phyloP scores from a whole-genome alignment of 2,797 vertebrate species.

The Gadopsis marmoratus region DNA sequence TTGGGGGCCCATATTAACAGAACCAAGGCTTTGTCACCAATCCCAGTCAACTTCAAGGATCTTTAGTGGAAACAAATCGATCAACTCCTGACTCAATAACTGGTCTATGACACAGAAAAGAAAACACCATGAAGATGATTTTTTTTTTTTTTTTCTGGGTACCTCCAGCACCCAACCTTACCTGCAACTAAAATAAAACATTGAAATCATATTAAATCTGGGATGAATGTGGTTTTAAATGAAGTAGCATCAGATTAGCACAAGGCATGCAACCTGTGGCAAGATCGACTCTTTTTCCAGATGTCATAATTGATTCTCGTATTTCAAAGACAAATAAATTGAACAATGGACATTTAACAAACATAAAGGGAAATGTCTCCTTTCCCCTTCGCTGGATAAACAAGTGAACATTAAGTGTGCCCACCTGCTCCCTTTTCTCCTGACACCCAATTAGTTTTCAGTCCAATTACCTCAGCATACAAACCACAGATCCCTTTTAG shows the following conservation, averaged over 20 bases:
- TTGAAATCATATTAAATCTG: not conserved
- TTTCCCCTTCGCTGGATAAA: conserved; percentile 1
- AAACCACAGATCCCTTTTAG: conserved; percentile 55
- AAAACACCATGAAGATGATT: conserved; percentile 40
- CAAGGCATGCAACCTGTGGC: not conserved
- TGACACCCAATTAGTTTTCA: conserved; percentile 49
- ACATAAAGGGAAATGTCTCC: conserved; percentile 2
- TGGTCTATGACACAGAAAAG: conserved; percentile 41
- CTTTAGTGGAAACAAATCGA: conserved; percentile 82
- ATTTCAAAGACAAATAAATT: conserved; percentile 2
- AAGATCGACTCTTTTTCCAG: not conserved
- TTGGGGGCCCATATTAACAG: conserved; percentile 78
- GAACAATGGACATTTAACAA: not conserved
- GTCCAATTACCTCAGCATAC: conserved; percentile 59
- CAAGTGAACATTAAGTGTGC: conserved; percentile 41
- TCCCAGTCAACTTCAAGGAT: conserved; percentile 78
- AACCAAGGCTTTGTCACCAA: conserved; percentile 82
- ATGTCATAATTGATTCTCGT: not conserved
- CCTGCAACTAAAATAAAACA: not conserved
- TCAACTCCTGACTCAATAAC: conserved; percentile 77
- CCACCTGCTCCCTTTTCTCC: conserved; percentile 58
- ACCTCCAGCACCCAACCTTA: conserved; percentile 10
- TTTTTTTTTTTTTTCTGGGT: conserved; percentile 5
- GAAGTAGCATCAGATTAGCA: not conserved
- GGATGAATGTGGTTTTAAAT: not conserved